Evolutionary conservation across 2,113 vertebrate genomes (phyloP).

Genomic region (Platycercus adscitus): DNA sequence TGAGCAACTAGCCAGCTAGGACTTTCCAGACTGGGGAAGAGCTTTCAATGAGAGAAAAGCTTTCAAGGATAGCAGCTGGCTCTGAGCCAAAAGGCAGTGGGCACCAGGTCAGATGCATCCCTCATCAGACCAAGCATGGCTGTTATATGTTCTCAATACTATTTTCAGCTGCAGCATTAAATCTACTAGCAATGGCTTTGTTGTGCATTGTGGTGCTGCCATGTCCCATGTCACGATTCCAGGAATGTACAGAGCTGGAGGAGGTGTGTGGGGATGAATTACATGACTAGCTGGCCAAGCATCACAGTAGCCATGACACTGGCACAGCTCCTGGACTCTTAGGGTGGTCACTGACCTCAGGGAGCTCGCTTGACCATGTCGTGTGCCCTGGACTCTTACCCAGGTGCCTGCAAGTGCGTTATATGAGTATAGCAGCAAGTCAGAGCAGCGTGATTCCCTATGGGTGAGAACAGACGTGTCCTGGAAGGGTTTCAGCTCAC

Average conservation of each 20-base stretch:
- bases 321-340: not conserved
- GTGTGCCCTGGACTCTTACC: not conserved
- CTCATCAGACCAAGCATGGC: not conserved
- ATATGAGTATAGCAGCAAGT: not conserved
- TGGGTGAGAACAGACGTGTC: not conserved
- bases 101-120: not conserved
- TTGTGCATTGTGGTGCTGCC: fast-evolving
- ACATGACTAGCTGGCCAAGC: not conserved
- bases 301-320: not conserved
- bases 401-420: not conserved
- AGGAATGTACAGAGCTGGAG: not conserved
- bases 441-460: not conserved
- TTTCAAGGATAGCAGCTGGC: not conserved
- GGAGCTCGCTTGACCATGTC: not conserved
- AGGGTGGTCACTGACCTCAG: not conserved
- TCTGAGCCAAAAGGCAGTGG: not conserved
- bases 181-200: not conserved
- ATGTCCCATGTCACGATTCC: not conserved
- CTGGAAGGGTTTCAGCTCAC: not conserved
- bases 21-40: not conserved
- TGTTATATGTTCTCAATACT: not conserved
- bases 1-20: not conserved
- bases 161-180: not conserved
- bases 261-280: not conserved
- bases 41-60: not conserved